Evolutionary conservation across 2,797 vertebrate species (phyloP).

Genomic region (Galago senegalensis): DNA sequence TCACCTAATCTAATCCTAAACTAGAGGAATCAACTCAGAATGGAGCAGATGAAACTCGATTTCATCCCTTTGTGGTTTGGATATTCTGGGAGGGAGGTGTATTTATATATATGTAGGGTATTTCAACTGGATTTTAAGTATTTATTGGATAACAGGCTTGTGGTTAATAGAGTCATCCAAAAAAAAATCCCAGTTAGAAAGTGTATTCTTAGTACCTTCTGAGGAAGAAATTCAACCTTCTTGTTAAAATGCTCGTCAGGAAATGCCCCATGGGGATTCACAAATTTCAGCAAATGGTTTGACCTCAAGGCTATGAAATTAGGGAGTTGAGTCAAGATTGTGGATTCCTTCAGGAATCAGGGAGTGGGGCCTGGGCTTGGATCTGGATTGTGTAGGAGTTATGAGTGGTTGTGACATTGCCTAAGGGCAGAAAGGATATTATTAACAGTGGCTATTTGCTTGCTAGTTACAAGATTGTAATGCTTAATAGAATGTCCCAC

Average conservation of each 20-base stretch:
- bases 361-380: not conserved
- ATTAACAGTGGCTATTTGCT: not conserved
- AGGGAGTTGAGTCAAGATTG: not conserved
- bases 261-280: slow-evolving; percentile 7
- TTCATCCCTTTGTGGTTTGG: not conserved
- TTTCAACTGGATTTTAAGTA: not conserved
- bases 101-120: not conserved
- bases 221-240: slow-evolving; percentile 30
- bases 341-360: slow-evolving; percentile 61
- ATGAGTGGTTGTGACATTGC: not conserved
- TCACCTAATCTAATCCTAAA: not conserved
- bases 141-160: not conserved
- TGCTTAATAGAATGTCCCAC: no score
- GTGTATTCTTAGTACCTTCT: not conserved
- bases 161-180: not conserved
- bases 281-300: not conserved
- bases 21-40: not conserved
- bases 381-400: not conserved
- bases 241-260: not conserved
- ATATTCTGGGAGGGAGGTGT: not conserved
- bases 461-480: not conserved
- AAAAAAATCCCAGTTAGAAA: not conserved
- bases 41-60: not conserved
- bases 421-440: not conserved
- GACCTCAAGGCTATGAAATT: not conserved